Percentiles rank a stretch among this genome's conserved stretches.
Conservation (phyloP, 2,113 vertebrate genomes). For the Heptranchias perlo region DNA sequence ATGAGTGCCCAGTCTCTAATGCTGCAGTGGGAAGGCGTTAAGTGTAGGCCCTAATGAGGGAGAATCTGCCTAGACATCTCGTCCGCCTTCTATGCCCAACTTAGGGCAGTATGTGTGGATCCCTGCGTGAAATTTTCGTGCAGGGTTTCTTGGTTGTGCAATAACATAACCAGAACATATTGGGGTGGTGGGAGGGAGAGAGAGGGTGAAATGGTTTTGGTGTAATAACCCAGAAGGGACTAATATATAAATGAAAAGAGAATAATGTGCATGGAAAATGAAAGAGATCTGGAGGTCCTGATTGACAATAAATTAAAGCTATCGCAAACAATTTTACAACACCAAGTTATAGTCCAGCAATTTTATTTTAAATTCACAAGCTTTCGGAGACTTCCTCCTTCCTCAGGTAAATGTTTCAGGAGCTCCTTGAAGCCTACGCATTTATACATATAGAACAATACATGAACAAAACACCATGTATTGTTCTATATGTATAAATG, state of each 20-base stretch:
- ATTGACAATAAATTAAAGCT: background rate
- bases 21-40: background rate
- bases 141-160: background rate
- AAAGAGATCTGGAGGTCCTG: background rate
- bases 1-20: background rate
- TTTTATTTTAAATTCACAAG: too few species aligned
- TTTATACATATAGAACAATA: too few species aligned
- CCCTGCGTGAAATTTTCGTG: background rate
- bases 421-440: too few species aligned
- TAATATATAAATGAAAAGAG: background rate
- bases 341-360: too few species aligned
- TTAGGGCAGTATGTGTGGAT: background rate
- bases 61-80: background rate
- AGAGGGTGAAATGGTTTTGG: background rate
- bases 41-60: background rate
- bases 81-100: background rate
- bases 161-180: background rate
- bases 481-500: too few species aligned
- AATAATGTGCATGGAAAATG: background rate
- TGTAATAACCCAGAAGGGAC: background rate
- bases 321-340: too few species aligned
- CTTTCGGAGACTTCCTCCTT: too few species aligned
- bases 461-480: too few species aligned
- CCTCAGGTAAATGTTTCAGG: too few species aligned
- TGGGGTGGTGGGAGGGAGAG: background rate